Conservation (phyloP, 2,888 invertebrate species). For the Melolontha melolontha region DNA sequence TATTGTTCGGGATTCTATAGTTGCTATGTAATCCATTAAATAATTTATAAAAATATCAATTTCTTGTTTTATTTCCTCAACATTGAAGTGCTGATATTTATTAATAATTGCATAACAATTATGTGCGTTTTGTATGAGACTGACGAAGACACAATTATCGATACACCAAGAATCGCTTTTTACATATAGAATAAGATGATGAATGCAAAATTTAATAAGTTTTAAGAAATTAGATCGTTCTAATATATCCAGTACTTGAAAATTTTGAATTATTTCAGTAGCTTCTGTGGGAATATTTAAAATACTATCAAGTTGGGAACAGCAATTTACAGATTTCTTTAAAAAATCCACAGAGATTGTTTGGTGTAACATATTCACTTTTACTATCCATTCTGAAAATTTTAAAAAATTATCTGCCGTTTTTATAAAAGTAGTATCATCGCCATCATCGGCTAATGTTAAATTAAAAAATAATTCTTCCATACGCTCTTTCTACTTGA, state of each 20-base stretch:
- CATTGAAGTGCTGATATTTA: conserved; percentile 6
- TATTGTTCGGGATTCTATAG: background rate
- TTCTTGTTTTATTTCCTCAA: background rate
- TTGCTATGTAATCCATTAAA: conserved; percentile 18
- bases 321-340: background rate
- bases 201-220: conserved; percentile 7
- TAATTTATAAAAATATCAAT: conserved; percentile 23
- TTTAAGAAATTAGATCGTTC: conserved; percentile 1
- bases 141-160: conserved; percentile 1
- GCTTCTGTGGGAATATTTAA: background rate
- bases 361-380: conserved; percentile 6
- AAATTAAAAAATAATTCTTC: conserved; percentile 23
- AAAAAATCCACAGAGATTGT: background rate
- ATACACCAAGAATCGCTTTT: background rate
- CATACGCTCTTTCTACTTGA: conserved; percentile 10
- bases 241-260: conserved; percentile 7
- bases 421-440: background rate
- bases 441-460: conserved; percentile 9
- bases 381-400: conserved; percentile 17
- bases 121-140: background rate
- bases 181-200: background rate
- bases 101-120: background rate
- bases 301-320: background rate
- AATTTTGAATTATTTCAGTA: background rate
- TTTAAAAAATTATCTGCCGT: background rate